These are phyloP conservation scores for Megaleporinus macrocephalus DNA, from an alignment of 2,113 vertebrate species.

Conservation along the genomic window DNA sequence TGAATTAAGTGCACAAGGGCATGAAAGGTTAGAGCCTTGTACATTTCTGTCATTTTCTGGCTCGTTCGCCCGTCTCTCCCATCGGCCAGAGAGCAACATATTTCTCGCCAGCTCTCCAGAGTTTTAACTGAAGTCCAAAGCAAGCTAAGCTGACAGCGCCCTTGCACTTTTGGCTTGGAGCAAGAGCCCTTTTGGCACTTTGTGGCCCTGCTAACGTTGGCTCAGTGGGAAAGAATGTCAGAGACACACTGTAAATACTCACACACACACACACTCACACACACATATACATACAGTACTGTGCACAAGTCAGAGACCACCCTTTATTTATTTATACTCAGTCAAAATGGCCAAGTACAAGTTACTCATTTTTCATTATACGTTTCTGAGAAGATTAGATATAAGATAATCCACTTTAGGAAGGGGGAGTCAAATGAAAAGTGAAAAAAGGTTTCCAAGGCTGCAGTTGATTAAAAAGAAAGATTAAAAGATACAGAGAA, in stretches of 20 bases:
- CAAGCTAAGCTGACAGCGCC: constrained; percentile 71
- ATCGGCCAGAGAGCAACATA: constrained; percentile 11
- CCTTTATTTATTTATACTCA: too few relatives aligned
- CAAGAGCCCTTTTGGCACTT: constrained; percentile 81
- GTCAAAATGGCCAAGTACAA: too few relatives aligned
- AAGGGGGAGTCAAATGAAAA: too few relatives aligned
- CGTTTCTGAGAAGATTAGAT: too few relatives aligned
- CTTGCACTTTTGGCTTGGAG: constrained; percentile 79
- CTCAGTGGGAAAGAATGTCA: constrained; percentile 94
- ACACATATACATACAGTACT: constrained; percentile 55
- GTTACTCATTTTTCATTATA: too few relatives aligned
- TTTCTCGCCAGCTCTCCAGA: constrained; percentile 59
- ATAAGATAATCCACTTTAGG: too few relatives aligned
- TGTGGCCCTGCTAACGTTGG: constrained; percentile 74
- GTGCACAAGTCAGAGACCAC: too few relatives aligned
- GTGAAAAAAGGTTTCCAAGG: too few relatives aligned
- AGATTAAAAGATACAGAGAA: too few relatives aligned
- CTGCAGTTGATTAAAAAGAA: too few relatives aligned
- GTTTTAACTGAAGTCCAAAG: constrained; percentile 71
- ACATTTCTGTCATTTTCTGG: constrained; percentile 35
- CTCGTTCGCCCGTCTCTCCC: constrained; percentile 2
- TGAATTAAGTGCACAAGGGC: constrained; percentile 45
- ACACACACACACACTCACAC: constrained; percentile 80
- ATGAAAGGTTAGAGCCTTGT: constrained; percentile 40
- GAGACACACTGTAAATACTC: constrained; percentile 92